Conservation (phyloP, 2,113 vertebrate species). For the Cavia aperea region DNA sequence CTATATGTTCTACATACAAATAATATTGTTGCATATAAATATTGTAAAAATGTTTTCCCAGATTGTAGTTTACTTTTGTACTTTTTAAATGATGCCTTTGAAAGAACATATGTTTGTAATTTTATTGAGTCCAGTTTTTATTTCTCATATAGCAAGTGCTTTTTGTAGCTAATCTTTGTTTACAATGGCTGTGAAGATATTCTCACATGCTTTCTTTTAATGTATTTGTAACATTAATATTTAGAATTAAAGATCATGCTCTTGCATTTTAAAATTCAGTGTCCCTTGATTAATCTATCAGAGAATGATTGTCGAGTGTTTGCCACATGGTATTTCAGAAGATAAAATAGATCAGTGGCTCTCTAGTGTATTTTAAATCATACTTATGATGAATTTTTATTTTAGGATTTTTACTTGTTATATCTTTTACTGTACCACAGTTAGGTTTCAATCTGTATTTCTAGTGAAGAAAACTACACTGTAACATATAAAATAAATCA, state of each 20-base stretch:
- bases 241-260: neutral
- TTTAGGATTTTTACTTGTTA: neutral
- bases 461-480: neutral
- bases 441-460: neutral
- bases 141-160: neutral
- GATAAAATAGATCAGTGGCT: neutral
- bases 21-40: neutral
- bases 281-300: neutral
- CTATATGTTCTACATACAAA: neutral
- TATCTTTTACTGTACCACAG: neutral
- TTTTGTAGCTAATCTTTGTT: neutral
- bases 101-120: neutral
- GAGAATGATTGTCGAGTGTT: neutral
- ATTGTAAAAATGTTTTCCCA: neutral
- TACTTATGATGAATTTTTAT: constrained; percentile 4
- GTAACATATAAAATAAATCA: neutral
- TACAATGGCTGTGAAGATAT: neutral
- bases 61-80: neutral
- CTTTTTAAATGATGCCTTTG: neutral
- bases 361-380: neutral
- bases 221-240: neutral
- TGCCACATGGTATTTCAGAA: neutral
- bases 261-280: neutral
- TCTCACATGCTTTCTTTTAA: neutral
- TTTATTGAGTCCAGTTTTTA: constrained; percentile 2